Percentiles rank a stretch among this genome's conserved stretches.
Evolutionary conservation across 2,113 vertebrate genomes (phyloP).

Genomic region (Nesoenas mayeri): DNA sequence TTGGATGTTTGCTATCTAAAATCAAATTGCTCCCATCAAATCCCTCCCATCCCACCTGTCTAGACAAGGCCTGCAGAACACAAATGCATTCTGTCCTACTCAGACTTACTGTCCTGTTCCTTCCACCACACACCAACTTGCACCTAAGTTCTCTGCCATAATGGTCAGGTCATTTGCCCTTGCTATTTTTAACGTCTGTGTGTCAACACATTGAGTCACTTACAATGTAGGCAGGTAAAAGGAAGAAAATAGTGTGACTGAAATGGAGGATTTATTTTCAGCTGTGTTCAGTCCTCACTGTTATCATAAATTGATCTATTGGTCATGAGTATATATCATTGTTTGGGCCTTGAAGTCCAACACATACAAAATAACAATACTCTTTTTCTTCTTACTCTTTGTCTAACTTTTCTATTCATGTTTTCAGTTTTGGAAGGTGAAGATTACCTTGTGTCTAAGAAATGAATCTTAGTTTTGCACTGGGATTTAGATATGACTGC

Average conservation of each 20-base stretch:
- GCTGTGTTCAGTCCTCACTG: not conserved
- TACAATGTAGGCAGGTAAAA: not conserved
- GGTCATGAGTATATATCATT: not conserved
- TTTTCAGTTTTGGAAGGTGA: not conserved
- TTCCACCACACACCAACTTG: not conserved
- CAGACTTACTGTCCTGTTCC: not conserved
- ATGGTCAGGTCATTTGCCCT: not conserved
- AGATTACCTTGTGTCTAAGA: not conserved
- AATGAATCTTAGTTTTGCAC: not conserved
- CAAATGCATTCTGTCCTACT: not conserved
- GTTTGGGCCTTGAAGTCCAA: not conserved
- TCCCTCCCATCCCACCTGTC: constrained; percentile 22
- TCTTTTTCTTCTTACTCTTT: not conserved
- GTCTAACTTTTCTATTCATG: not conserved
- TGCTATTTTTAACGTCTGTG: not conserved
- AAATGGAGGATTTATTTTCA: not conserved
- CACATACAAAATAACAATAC: not conserved
- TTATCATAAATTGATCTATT: not conserved
- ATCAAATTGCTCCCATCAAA: constrained; percentile 41
- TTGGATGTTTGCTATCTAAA: constrained; percentile 57
- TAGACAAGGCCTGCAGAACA: constrained; percentile 4
- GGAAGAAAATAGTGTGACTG: not conserved
- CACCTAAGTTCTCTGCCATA: not conserved
- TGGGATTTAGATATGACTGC: not conserved
- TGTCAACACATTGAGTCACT: not conserved